Evolutionary conservation across 2,113 vertebrate species (phyloP).

Genomic region (Craseonycteris thonglongyai): DNA sequence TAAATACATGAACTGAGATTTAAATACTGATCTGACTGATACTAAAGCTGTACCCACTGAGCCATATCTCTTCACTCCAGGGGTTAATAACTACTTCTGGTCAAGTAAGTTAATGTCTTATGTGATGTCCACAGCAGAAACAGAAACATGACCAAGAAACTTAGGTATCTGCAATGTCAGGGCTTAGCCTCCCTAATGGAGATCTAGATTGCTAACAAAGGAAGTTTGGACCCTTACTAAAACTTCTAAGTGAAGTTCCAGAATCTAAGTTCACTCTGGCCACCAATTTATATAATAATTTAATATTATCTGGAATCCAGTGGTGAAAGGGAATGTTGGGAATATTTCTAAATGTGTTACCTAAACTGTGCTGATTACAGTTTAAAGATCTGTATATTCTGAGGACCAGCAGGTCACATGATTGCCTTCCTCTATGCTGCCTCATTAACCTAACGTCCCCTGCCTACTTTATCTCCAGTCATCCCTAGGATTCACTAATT

Average conservation of each 20-base stretch:
- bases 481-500: conserved; percentile 29
- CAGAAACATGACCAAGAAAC: background rate
- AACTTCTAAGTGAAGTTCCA: background rate
- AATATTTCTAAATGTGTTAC: background rate
- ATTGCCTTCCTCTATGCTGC: conserved; percentile 1
- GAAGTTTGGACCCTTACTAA: background rate
- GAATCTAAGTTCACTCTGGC: background rate
- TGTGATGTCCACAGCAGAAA: background rate
- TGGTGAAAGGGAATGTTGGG: background rate
- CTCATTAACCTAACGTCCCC: conserved; percentile 24
- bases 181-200: background rate
- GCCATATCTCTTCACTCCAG: background rate
- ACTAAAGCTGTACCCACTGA: background rate
- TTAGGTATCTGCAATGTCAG: background rate
- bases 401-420: background rate
- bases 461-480: background rate
- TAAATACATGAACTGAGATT: background rate
- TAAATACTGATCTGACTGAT: background rate
- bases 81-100: background rate
- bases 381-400: background rate
- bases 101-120: background rate
- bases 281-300: background rate
- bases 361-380: background rate
- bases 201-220: background rate
- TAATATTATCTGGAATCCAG: background rate